Evolutionary conservation across 2,888 invertebrate genomes (phyloP), one percentile per base, ranked within the genome.

Genomic region (Orthonychiurus folsomi): DNA sequence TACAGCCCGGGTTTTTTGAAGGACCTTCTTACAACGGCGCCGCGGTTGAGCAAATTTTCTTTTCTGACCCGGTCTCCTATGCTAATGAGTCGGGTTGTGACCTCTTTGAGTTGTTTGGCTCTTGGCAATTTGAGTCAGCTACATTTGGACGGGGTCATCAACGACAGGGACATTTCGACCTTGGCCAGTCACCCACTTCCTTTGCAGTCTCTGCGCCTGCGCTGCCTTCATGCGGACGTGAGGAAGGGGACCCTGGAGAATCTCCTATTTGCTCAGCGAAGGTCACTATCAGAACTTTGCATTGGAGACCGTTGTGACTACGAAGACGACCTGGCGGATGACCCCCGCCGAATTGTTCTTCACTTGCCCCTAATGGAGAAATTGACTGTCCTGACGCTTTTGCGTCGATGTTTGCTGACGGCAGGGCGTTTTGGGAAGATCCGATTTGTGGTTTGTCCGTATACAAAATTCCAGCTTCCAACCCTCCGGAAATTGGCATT

Each of bases 221-320:
- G 56, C 3, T 56, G 56, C 20, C 20, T 56, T 3, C 26, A 56
- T 28, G 18, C 18, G 2, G 56, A 56, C 20, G 56, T 56, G 9
- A 56, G 5, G 28, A 56, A 56, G 23, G 5, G 12, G 2, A 21
- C 28, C 20, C 20, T 56, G 56, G 56, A 56, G 20, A 56, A 21
- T 3, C 28, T 56, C 9, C 23, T 56, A 3, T 15, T 3, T 26
- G 28, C n/a, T 28, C 56, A 56, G 18, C 15, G 18, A 18, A 56
- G 23, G 20, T 28, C 28, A n/a, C 23, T 56, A 20, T 21, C 26
- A 37, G 56, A 56, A 18, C 23, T 56, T 25, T 56, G 28, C 20
- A 26, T 56, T 9, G 56, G 56, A 5, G 56, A 56, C 20, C 27
- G 37, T 15, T 56, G 56, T 21, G 56, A 28, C 28, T 56, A 56